Percentiles rank a stretch among this genome's conserved stretches.
Conservation (phyloP, 2,888 invertebrate genomes). For the Drosophila rellima region DNA sequence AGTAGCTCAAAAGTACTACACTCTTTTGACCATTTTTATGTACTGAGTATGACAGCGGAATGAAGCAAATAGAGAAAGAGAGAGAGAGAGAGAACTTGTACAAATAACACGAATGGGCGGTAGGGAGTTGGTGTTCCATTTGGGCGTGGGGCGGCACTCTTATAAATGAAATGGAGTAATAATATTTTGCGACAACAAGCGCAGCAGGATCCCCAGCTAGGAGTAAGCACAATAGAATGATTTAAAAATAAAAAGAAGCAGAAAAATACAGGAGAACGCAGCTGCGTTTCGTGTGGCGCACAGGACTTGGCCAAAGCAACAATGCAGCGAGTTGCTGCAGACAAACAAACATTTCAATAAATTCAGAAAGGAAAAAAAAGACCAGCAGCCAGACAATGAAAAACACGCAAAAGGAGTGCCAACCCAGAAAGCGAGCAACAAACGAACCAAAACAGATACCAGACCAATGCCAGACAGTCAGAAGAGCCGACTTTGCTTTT, state of each 20-base stretch:
- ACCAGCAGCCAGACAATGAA: conserved; percentile 70
- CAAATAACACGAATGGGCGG: conserved; percentile 31
- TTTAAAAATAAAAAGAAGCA: conserved; percentile 13
- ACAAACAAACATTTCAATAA: conserved; percentile 82
- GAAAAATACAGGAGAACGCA: conserved; percentile 29
- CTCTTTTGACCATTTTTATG: background rate
- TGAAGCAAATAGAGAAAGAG: conserved; percentile 2
- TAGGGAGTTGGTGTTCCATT: background rate
- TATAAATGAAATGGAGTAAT: conserved; percentile 83
- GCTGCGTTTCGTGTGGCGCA: conserved; percentile 33
- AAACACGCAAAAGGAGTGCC: conserved; percentile 80
- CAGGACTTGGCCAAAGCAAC: conserved; percentile 44
- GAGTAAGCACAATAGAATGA: conserved; percentile 41
- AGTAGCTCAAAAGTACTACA: conserved; percentile 11
- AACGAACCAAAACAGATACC: conserved; percentile 55
- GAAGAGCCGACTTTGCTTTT: conserved; percentile 16
- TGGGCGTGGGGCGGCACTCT: conserved; percentile 59
- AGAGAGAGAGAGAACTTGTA: conserved; percentile 30
- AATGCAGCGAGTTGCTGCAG: conserved; percentile 64
- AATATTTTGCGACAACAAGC: conserved; percentile 81
- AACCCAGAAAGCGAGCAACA: conserved; percentile 27
- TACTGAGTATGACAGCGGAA: conserved; percentile 30
- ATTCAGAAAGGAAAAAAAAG: conserved; percentile 58
- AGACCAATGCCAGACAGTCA: conserved; percentile 55
- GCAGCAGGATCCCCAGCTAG: conserved; percentile 29